These are phyloP conservation scores for Brachypodius melanocephalos DNA, from an alignment of 2,113 vertebrate species.

Conservation along the genomic window DNA sequence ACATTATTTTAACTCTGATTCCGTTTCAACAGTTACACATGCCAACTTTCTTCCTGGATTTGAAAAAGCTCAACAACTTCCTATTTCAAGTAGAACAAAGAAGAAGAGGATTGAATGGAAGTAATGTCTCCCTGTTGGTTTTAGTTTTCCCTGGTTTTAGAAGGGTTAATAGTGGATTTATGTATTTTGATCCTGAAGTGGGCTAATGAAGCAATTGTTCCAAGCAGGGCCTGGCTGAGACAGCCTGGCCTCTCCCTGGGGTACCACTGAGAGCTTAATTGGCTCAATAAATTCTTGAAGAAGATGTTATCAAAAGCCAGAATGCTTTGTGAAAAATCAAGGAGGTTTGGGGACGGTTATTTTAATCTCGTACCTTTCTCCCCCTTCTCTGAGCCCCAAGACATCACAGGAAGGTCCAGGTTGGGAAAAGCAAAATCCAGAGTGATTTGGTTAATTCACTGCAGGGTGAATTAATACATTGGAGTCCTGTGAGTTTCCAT, in stretches of 20 bases:
- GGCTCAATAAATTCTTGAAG: slow-evolving; percentile 55
- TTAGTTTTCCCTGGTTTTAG: background rate
- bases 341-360: background rate
- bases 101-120: background rate
- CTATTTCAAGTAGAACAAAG: background rate
- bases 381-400: background rate
- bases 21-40: background rate
- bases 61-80: background rate
- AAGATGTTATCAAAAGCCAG: slow-evolving; percentile 26
- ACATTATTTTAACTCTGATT: slow-evolving; percentile 38
- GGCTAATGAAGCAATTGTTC: slow-evolving; percentile 61
- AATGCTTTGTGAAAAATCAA: slow-evolving; percentile 10
- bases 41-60: background rate
- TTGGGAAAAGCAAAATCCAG: background rate
- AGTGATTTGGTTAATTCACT: background rate
- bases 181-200: slow-evolving; percentile 1
- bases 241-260: slow-evolving; percentile 50
- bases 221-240: slow-evolving; percentile 30
- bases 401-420: rapidly evolving
- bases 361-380: background rate
- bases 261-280: slow-evolving; percentile 48
- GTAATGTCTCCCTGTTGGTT: background rate
- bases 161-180: slow-evolving; percentile 24
- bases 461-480: background rate
- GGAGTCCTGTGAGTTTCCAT: background rate